Conservation (phyloP, 1,140 invertebrate genomes). For the Drosophila kikkawai region DNA sequence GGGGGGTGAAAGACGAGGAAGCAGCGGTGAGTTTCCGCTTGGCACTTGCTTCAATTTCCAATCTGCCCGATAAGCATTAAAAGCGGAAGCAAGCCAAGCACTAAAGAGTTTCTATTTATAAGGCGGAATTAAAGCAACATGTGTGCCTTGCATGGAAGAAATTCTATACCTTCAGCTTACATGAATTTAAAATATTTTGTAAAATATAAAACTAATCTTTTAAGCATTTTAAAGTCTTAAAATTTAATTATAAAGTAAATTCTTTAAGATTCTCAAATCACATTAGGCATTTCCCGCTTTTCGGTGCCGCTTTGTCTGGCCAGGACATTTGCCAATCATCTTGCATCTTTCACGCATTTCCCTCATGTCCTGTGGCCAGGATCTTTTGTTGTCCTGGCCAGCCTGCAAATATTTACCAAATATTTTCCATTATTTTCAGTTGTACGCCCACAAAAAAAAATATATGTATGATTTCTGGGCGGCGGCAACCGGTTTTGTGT, state of each 20-base stretch:
- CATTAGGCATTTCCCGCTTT: conserved; percentile 5
- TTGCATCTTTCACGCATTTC: conserved; percentile 46
- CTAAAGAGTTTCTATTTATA: conserved; percentile 44
- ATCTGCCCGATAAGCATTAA: conserved; percentile 47
- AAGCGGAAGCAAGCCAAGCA: conserved; percentile 50
- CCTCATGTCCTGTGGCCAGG: conserved; percentile 43
- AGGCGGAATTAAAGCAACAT: conserved; percentile 32
- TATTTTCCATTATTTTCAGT: conserved; percentile 70
- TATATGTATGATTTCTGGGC: conserved; percentile 25
- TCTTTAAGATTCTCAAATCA: conserved; percentile 4
- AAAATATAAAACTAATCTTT: conserved; percentile 1
- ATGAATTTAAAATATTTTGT: neutral
- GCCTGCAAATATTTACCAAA: conserved; percentile 76
- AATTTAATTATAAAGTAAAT: neutral
- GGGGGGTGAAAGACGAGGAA: conserved; percentile 25
- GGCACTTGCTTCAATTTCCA: conserved; percentile 34
- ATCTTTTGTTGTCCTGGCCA: conserved; percentile 13
- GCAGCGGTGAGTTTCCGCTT: conserved; percentile 31
- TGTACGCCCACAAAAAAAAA: conserved; percentile 53
- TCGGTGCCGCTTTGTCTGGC: conserved; percentile 48
- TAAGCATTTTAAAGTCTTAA: conserved; percentile 1
- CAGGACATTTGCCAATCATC: conserved; percentile 54
- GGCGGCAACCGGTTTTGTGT: conserved; percentile 38
- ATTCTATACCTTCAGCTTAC: neutral
- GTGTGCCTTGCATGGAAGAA: conserved; percentile 16